phyloP scores from a whole-genome alignment of 2,797 vertebrate species.

The Aldrovandia affinis region DNA sequence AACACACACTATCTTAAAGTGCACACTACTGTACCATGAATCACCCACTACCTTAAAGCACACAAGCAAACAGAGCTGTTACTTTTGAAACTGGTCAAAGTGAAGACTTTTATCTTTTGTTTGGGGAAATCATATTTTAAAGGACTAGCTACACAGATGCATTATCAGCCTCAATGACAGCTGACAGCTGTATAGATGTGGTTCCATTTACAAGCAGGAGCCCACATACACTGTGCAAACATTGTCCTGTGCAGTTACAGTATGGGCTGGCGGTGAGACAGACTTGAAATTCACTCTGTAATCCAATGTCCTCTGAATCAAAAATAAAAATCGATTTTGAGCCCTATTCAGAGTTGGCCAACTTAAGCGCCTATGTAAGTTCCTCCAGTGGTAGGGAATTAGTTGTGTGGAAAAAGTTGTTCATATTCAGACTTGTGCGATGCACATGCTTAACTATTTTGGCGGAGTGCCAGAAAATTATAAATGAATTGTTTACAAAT shows the following conservation, averaged over 20 bases:
- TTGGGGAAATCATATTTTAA: slow-evolving; percentile 46
- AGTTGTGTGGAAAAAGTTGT: too few relatives aligned
- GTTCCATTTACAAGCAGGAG: slow-evolving; percentile 28
- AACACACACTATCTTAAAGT: not conserved
- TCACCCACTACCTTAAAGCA: not conserved
- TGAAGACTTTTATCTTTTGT: slow-evolving; percentile 50
- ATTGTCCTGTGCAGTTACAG: slow-evolving; percentile 12
- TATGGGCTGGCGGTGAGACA: not conserved
- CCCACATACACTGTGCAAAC: slow-evolving; percentile 12
- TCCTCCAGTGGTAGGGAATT: too few relatives aligned
- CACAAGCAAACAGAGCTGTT: slow-evolving; percentile 7
- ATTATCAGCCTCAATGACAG: slow-evolving; percentile 47
- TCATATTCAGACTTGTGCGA: too few relatives aligned
- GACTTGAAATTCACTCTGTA: not conserved
- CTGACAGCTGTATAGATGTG: slow-evolving; percentile 52
- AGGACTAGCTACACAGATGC: slow-evolving; percentile 46
- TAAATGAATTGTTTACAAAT: too few relatives aligned
- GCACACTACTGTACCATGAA: not conserved
- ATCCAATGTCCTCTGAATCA: slow-evolving; percentile 6
- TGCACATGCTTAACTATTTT: too few relatives aligned
- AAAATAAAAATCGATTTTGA: slow-evolving; percentile 19
- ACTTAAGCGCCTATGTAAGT: too few relatives aligned
- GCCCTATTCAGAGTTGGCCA: too few relatives aligned
- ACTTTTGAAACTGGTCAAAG: slow-evolving; percentile 18
- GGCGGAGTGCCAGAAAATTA: too few relatives aligned